Conservation (phyloP, 2,113 vertebrate species). For the Erythrocercus mccallii region DNA sequence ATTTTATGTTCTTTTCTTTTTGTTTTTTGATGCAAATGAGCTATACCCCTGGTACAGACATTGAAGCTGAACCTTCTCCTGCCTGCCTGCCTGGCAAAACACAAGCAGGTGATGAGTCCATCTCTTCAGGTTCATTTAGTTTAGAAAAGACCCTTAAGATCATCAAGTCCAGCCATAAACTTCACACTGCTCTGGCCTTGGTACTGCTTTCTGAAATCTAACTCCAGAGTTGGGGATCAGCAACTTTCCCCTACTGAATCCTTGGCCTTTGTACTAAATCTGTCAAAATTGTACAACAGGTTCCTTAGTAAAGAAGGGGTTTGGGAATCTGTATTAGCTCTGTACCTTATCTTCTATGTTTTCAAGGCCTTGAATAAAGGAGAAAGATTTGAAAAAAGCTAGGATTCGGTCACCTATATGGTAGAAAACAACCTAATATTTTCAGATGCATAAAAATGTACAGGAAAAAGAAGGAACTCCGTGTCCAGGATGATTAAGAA, state of each 20-base stretch:
- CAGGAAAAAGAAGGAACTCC: background rate
- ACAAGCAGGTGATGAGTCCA: background rate
- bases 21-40: background rate
- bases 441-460: background rate
- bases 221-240: background rate
- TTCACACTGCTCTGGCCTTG: background rate
- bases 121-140: background rate
- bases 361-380: background rate
- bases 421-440: background rate
- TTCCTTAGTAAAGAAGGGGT: background rate
- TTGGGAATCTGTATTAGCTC: background rate
- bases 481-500: background rate
- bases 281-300: background rate
- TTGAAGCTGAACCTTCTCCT: background rate
- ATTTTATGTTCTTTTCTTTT: background rate
- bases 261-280: background rate
- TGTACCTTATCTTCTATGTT: background rate
- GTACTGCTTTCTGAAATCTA: background rate
- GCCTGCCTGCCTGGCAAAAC: background rate
- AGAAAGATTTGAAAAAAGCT: background rate
- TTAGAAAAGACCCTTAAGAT: background rate
- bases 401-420: background rate
- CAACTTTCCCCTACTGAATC: background rate
- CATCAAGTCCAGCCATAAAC: background rate
- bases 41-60: background rate